phyloP scores from a whole-genome alignment of 2,888 invertebrate species.

The Athripsodes cinereus region DNA sequence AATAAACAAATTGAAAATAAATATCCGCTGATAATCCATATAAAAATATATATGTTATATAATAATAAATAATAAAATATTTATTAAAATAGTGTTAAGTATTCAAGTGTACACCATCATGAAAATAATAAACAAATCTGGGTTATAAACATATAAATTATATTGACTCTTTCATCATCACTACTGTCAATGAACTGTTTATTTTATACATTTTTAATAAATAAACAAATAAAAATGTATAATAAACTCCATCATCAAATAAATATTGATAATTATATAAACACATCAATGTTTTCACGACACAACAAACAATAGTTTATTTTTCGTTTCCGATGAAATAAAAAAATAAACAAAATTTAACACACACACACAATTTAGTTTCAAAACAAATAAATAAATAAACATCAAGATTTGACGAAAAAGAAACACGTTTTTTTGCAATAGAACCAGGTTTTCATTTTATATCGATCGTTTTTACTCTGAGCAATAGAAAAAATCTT shows the following conservation, averaged over 20 bases:
- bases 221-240: slow-evolving; percentile 12
- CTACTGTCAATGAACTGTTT: slow-evolving; percentile 1
- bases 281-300: no score
- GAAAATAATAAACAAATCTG: slow-evolving; percentile 7
- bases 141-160: slow-evolving; percentile 13
- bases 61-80: background rate
- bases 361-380: slow-evolving; percentile 16
- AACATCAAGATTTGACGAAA: slow-evolving; percentile 52
- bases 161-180: background rate
- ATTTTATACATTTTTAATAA: slow-evolving; percentile 6
- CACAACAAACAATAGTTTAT: no score
- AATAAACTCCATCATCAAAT: slow-evolving; percentile 9
- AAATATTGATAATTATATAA: background rate
- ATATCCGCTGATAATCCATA: slow-evolving; percentile 16
- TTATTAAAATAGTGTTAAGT: slow-evolving; percentile 2
- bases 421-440: slow-evolving; percentile 56
- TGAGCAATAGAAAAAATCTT: slow-evolving; percentile 52
- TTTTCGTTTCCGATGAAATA: no score
- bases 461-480: slow-evolving; percentile 54
- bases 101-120: slow-evolving; percentile 15
- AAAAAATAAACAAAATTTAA: slow-evolving; percentile 12
- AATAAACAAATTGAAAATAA: slow-evolving; percentile 5
- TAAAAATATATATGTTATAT: background rate
- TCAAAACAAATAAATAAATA: slow-evolving; percentile 30
- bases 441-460: slow-evolving; percentile 55